Evolutionary conservation across 2,113 vertebrate genomes (phyloP).

Genomic region (Lepus americanus): DNA sequence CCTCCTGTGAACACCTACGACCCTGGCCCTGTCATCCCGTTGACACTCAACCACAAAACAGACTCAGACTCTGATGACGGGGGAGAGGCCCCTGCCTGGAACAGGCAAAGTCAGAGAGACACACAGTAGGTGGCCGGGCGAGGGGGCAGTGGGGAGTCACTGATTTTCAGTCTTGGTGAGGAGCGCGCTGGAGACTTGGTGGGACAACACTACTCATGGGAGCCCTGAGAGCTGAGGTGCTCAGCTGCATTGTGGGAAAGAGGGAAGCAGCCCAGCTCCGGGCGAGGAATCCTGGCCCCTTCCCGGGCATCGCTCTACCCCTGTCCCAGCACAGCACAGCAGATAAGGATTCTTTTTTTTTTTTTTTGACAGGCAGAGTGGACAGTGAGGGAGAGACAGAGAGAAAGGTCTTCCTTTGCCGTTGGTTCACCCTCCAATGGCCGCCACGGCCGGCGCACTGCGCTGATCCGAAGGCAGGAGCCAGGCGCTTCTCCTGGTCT

Average conservation of each 20-base stretch:
- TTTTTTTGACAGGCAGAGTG: no score
- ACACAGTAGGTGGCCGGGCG: neutral
- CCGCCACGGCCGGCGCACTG: no score
- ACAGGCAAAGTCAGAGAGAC: neutral
- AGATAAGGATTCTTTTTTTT: neutral
- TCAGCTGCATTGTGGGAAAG: neutral
- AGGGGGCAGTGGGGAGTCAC: neutral
- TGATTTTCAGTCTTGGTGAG: neutral
- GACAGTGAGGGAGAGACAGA: no score
- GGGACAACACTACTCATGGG: neutral
- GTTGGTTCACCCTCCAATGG: no score
- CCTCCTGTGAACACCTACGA: neutral
- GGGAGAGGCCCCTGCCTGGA: neutral
- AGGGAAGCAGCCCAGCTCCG: neutral
- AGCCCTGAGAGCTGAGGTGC: neutral
- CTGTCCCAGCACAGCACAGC: neutral
- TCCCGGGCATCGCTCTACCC: neutral
- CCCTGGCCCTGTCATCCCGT: neutral
- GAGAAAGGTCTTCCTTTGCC: no score
- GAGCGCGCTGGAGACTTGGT: neutral
- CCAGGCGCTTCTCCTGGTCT: no score
- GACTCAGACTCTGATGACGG: neutral
- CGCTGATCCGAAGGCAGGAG: no score
- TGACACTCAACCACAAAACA: neutral
- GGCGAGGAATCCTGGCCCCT: no score